Evolutionary conservation across 2,888 invertebrate species (phyloP), one percentile per base, ranked within the genome.

Genomic region (Eupithecia vulgata): DNA sequence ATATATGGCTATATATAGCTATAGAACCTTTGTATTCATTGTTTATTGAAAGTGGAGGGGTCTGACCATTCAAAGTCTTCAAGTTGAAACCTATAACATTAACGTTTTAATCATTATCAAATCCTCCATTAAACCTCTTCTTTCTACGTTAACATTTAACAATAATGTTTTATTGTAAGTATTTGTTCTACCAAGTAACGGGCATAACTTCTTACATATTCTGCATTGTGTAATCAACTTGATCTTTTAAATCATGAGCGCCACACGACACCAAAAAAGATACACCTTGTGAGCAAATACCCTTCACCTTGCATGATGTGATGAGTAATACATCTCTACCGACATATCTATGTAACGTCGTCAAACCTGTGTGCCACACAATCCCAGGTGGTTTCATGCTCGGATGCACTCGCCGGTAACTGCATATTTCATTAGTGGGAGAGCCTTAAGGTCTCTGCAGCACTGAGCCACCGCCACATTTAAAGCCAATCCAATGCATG

Each of bases 341-440:
- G 13, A 25, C 25, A 57, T 12, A 5, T 25, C 25, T 52, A 12
- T 25, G 5, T 25, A 1, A 13, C 12, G 12, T 57, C 57, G 57
- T 57, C 57, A 52, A 52, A n/a, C 57, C 10, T 7, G n/a, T 12
- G 57, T 57, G 25, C 10, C 48, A 10, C 57, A 59, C 34, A 2
- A 21, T 42, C 65, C 65, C 40, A n/a, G 64, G 65, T 65, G 65
- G 40, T 21, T 40, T 13, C 12, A 15, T 12, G 61, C 61, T 61
- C 34, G 2, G 17, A 15, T 65, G 65, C 40, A 25, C 65, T 64
- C 40, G 37, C 6, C 6, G 21, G 64, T 37, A 21, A 37, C 17
- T 64, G 65, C 65, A 65, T 65, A 65, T 65, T 65, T 21, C 65
- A 65, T 65, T 65, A 65, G 40, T 25, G 65, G 12, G 65, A 65